phyloP scores from a whole-genome alignment of 1,140 invertebrate genomes.

The Drosophila murphyi region DNA sequence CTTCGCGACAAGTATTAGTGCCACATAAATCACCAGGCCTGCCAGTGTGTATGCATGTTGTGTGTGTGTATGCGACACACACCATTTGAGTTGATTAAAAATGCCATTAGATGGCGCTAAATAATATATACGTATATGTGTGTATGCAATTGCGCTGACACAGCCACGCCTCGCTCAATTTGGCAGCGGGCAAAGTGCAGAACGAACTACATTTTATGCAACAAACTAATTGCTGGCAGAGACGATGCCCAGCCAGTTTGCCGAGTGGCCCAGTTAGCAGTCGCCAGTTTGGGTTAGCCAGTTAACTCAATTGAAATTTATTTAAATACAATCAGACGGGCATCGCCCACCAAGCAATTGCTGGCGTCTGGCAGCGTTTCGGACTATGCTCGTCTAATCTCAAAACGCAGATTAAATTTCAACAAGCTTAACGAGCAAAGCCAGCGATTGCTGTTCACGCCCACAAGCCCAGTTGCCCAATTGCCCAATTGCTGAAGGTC shows the following conservation, averaged over 20 bases:
- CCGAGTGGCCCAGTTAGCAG: slow-evolving; percentile 43
- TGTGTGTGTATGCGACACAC: slow-evolving; percentile 6
- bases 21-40: slow-evolving; percentile 29
- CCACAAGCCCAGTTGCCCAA: neutral
- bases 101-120: slow-evolving; percentile 39
- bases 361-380: slow-evolving; percentile 32
- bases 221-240: slow-evolving; percentile 44
- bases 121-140: slow-evolving; percentile 31
- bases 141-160: slow-evolving; percentile 6
- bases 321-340: slow-evolving; percentile 63
- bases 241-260: slow-evolving; percentile 15
- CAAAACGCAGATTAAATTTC: slow-evolving; percentile 52
- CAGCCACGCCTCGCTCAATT: slow-evolving; percentile 39
- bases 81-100: slow-evolving; percentile 51
- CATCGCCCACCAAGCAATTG: slow-evolving; percentile 51
- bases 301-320: slow-evolving; percentile 70
- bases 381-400: slow-evolving; percentile 14
- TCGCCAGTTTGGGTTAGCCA: slow-evolving; percentile 23
- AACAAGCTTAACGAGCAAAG: slow-evolving; percentile 51
- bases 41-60: neutral
- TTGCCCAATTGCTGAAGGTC: neutral
- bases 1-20: slow-evolving; percentile 14
- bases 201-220: slow-evolving; percentile 33
- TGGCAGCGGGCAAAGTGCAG: slow-evolving; percentile 33
- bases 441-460: slow-evolving; percentile 20